A percentile compares a stretch with the other conserved stretches of the same genome.
phyloP scores from a whole-genome alignment of 2,888 invertebrate species.

The Polymixis lichenea region DNA sequence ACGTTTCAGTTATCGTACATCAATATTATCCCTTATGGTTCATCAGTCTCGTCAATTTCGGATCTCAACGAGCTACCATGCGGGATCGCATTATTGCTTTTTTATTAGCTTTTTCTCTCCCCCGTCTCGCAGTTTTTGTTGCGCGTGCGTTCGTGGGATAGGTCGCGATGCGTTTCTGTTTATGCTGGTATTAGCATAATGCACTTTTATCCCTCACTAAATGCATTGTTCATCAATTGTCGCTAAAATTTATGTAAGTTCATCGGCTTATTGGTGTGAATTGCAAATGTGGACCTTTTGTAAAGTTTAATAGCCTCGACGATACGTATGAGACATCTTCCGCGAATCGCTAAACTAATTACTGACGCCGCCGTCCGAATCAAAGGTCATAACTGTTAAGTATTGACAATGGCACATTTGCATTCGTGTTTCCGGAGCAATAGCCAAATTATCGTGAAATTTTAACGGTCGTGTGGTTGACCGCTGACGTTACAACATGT shows the following conservation, averaged over 20 bases:
- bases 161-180: constrained; percentile 82
- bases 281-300: constrained; percentile 63
- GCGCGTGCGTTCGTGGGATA: constrained; percentile 87
- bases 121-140: constrained; percentile 87
- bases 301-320: constrained; percentile 73
- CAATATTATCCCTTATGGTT: constrained; percentile 79
- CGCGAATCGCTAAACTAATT: constrained; percentile 82
- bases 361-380: constrained; percentile 67
- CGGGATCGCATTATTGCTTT: constrained; percentile 90
- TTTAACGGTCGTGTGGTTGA: constrained; percentile 84
- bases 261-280: constrained; percentile 62
- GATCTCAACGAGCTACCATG: constrained; percentile 88
- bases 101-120: constrained; percentile 88
- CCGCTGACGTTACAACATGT: constrained; percentile 73
- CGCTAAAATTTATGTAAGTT: constrained; percentile 70
- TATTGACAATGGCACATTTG: constrained; percentile 86
- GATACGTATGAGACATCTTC: constrained; percentile 65
- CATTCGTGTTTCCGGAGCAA: constrained; percentile 85
- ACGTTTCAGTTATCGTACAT: constrained; percentile 61
- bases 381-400: constrained; percentile 85
- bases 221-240: constrained; percentile 81
- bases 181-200: constrained; percentile 91
- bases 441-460: constrained; percentile 84
- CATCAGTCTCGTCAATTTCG: constrained; percentile 88
- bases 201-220: constrained; percentile 78